These are phyloP conservation scores for Orientallactaga bullata DNA, from an alignment of 2,113 vertebrate species.

Conservation along the genomic window DNA sequence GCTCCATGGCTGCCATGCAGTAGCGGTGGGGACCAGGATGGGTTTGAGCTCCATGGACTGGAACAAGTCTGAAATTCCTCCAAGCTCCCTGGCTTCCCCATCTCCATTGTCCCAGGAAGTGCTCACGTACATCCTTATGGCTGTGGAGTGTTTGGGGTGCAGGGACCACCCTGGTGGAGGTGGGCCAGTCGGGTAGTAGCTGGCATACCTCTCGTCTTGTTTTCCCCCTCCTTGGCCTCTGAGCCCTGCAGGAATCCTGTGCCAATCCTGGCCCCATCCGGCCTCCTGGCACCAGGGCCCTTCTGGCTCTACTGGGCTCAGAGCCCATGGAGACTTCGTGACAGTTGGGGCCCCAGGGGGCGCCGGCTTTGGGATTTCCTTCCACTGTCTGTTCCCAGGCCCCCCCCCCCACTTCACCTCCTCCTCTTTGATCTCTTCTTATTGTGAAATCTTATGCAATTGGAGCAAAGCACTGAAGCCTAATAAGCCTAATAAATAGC, in stretches of 20 bases:
- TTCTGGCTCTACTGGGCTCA: neutral
- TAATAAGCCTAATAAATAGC: too few species aligned
- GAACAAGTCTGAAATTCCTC: too few species aligned
- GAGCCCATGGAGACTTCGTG: neutral
- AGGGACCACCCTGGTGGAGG: neutral
- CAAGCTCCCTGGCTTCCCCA: neutral
- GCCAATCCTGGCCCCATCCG: neutral
- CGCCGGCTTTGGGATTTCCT: neutral
- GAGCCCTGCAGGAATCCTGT: neutral
- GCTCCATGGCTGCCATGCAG: neutral
- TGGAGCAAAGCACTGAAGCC: neutral
- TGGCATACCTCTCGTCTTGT: neutral
- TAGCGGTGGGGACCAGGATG: neutral
- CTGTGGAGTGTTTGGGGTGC: neutral
- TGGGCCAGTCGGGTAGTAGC: neutral
- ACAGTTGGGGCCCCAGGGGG: neutral
- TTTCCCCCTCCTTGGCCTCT: neutral
- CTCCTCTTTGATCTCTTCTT: neutral
- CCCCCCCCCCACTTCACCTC: neutral
- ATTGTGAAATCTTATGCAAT: neutral
- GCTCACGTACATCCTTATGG: neutral
- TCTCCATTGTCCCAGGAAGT: neutral
- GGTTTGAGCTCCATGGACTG: neutral
- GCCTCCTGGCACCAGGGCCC: neutral
- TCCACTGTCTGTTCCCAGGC: neutral